Base-by-base conservation (phyloP, 2,797 vertebrate species). In the Podargus strigoides region DNA sequence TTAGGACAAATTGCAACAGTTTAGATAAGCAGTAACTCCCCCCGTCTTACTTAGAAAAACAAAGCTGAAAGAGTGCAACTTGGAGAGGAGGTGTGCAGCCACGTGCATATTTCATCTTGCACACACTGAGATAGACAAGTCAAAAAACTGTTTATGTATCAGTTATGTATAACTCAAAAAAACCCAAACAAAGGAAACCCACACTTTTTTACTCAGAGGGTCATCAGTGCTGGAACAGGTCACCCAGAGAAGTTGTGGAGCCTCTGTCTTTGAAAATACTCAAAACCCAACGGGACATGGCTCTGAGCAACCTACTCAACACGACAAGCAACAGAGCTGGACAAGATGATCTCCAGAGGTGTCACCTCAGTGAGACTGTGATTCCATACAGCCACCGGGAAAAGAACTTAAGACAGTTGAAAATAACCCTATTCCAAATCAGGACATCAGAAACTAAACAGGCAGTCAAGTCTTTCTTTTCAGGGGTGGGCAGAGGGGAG, bases 91-190 rank as follows among this genome's bases (percentile, higher is more conserved):
- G n/a, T 3, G 9, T 34, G 52, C 27, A 58, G 55, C 55, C n/a
- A n/a, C n/a, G n/a, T n/a, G n/a, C n/a, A n/a, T n/a, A n/a, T n/a
- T n/a, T n/a, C n/a, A n/a, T n/a, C n/a, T n/a, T n/a, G n/a, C n/a
- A n/a, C n/a, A n/a, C n/a, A n/a, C n/a, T n/a, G n/a, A n/a, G 20
- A 50, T 3, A 69, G 1, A 0, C 0, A 74, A 70, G 15, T 56
- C n/a, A 70, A 60, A 58, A 66, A 76, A 3, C 8, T n/a, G 19
- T 10, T 88, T 12, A 20, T n/a, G 3, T 2, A 2, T 3, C 7
- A 69, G 52, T 49, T 60, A 72, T 2, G 1, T 2, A 12, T 9
- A 69, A 67, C 19, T 14, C n/a, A 60, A 15, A 83, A 68, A 59
- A 64, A 6, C 14, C 19, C 14, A 44, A 47, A 36, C 32, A 69